These are phyloP conservation scores for Equus przewalskii DNA, from an alignment of 2,113 vertebrate species.

Conservation along the genomic window DNA sequence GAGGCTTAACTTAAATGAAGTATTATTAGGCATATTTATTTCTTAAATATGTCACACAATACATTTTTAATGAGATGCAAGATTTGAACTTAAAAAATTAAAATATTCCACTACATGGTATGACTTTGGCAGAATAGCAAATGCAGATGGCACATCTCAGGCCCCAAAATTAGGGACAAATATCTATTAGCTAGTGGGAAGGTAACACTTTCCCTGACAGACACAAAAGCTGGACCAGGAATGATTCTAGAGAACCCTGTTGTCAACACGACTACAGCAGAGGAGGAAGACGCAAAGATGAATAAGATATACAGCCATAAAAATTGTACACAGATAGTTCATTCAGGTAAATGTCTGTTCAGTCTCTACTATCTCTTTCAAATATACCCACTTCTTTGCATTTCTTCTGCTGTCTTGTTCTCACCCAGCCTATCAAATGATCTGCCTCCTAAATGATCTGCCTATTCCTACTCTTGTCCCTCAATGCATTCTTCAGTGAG, in stretches of 20 bases:
- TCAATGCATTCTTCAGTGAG: neutral
- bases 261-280: neutral
- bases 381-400: neutral
- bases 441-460: neutral
- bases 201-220: neutral
- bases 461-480: neutral
- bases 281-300: neutral
- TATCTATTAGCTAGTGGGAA: neutral
- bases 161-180: neutral
- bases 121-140: neutral
- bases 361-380: neutral
- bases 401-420: neutral
- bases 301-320: neutral
- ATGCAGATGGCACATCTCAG: neutral
- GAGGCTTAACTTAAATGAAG: slow-evolving; percentile 62
- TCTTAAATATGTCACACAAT: slow-evolving; percentile 51
- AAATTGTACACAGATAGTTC: neutral
- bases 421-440: neutral
- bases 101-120: neutral
- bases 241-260: neutral
- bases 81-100: slow-evolving; percentile 65
- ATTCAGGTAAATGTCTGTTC: neutral
- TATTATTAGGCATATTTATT: neutral
- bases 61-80: slow-evolving; percentile 25
- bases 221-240: neutral